Conservation (phyloP, 2,113 vertebrate genomes). For the Hystrix cristata region DNA sequence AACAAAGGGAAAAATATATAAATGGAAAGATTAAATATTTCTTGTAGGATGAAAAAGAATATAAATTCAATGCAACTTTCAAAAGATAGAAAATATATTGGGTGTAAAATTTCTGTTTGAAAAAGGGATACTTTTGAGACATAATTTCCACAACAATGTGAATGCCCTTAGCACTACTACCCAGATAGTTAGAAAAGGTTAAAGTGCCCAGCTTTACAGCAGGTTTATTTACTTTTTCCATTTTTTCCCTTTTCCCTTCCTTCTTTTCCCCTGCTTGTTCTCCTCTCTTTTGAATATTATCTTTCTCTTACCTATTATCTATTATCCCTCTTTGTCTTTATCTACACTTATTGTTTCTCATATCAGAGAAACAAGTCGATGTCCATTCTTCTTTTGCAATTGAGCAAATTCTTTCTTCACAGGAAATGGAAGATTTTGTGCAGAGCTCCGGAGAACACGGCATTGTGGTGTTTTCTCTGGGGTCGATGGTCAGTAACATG, state of each 20-base stretch:
- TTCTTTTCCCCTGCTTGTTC: too few species aligned
- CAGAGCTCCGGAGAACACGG: too few species aligned
- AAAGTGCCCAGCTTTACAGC: background rate
- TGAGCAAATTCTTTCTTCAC: too few species aligned
- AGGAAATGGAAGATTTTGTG: too few species aligned
- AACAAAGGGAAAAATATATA: background rate
- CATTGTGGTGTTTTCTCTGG: too few species aligned
- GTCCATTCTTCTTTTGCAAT: too few species aligned
- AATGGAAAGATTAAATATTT: background rate
- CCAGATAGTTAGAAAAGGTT: background rate
- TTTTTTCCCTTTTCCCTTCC: background rate
- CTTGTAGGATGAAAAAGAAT: background rate
- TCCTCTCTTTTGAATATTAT: background rate
- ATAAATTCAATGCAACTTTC: background rate
- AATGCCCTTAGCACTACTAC: background rate
- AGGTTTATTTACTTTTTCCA: background rate
- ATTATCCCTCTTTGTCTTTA: too few species aligned
- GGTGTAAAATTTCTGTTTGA: background rate
- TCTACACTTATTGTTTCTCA: too few species aligned
- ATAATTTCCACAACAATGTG: background rate
- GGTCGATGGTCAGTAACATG: too few species aligned
- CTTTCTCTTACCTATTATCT: background rate
- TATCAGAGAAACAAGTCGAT: too few species aligned
- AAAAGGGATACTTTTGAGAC: background rate
- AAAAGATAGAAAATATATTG: background rate